phyloP scores from a whole-genome alignment of 2,797 vertebrate genomes.

The Melanotaenia trifasciata region DNA sequence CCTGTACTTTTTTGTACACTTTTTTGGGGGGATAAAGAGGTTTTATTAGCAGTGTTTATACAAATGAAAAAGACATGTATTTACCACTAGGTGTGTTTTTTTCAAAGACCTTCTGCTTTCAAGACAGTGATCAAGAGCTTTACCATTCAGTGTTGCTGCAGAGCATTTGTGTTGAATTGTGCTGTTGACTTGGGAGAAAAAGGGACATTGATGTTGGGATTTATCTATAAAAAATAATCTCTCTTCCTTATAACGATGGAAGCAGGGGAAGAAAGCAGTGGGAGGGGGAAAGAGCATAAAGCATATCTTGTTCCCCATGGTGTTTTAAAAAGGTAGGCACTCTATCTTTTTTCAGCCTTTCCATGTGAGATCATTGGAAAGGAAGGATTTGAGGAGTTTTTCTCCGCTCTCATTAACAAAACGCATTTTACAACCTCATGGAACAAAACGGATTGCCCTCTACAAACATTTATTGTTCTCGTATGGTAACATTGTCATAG shows the following conservation, averaged over 20 bases:
- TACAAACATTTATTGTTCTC: conserved; percentile 43
- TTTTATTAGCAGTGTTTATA: conserved; percentile 24
- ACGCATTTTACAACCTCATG: conserved; percentile 23
- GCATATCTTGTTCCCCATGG: conserved; percentile 34
- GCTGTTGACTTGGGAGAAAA: conserved; percentile 47
- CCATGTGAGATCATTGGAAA: conserved; percentile 24
- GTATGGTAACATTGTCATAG: conserved; percentile 26
- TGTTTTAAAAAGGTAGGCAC: conserved; percentile 23
- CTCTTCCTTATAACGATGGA: conserved; percentile 34
- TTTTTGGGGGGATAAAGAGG: not conserved
- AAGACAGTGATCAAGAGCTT: conserved; percentile 62
- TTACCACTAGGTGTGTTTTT: conserved; percentile 17
- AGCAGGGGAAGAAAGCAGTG: not conserved
- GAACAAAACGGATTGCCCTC: conserved; percentile 36
- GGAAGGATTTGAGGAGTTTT: conserved; percentile 25
- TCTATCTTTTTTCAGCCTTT: conserved; percentile 38
- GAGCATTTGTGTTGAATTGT: conserved; percentile 46
- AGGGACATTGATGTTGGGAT: conserved; percentile 37
- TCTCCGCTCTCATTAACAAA: conserved; percentile 36
- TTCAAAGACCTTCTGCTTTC: conserved; percentile 43
- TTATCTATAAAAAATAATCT: conserved; percentile 58
- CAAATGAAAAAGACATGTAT: conserved; percentile 29
- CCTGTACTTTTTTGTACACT: conserved; percentile 1
- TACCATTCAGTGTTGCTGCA: conserved; percentile 48
- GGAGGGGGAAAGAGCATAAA: not conserved